Base-by-base conservation (phyloP, 1,140 invertebrate species). In the Vanessa atalanta region DNA sequence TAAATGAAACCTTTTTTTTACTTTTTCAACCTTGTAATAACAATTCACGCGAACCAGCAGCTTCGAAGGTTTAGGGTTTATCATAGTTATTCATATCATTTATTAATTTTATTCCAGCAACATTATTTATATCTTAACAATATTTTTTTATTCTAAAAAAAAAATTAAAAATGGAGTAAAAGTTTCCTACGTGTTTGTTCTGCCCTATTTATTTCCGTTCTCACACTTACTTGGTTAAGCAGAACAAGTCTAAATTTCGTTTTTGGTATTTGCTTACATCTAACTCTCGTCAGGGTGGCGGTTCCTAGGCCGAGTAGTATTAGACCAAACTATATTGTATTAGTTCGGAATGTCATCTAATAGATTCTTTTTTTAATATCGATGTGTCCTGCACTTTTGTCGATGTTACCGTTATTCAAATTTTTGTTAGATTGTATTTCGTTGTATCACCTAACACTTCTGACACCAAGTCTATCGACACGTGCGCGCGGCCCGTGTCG, bases 181-280 rank as follows among this genome's bases (percentile, higher is more conserved):
- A 85, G 89, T 84, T 89, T 88, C 87, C 84, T 89, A 73, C 82
- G 80, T 73, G 79, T 43, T 48, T 85, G 88, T 91, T 91, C 90
- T 91, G 88, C 88, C 82, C 80, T 81, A 81, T 78, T 73, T 84
- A 55, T 66, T 76, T 78, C 78, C 65, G 68, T 82, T 80, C 81
- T 80, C 79, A 79, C 79, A 83, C 75, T 82, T 81, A 83, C 83
- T 86, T 79, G 80, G 78, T 83, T 83, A 75, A 77, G 88, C 89
- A 91, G 89, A 91, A 93, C 89, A 88, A 91, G 91, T 93, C 91
- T 93, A 93, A 93, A 93, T 93, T 93, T 93, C 91, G 86, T 93
- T 93, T 93, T 93, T 93, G 88, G 81, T 91, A 93, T 93, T 93
- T 93, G 91, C 91, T 93, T 89, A 82, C 84, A 88, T 89, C 79